Percentiles rank a stretch among this genome's conserved stretches.
Conservation (phyloP, 92 coral and sea anemone genomes). For the Paragorgia papillata region DNA sequence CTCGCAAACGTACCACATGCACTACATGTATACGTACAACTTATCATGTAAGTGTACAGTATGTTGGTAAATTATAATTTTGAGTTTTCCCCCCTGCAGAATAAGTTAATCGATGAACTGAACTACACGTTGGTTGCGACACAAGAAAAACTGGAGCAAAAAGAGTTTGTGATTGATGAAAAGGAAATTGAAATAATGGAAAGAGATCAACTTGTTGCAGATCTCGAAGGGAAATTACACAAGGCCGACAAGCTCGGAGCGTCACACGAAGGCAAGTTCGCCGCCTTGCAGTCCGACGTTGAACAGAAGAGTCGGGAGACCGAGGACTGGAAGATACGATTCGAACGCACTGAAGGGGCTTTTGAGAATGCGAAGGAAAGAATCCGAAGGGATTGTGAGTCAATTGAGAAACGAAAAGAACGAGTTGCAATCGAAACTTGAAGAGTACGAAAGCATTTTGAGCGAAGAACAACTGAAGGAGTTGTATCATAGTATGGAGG, state of each 20-base stretch:
- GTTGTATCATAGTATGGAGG: conserved; percentile 9
- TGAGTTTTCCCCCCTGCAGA: too few relatives aligned
- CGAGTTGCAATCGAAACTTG: background rate
- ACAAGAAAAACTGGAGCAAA: conserved; percentile 80
- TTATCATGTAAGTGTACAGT: too few relatives aligned
- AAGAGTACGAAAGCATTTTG: conserved; percentile 16
- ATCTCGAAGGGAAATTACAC: background rate
- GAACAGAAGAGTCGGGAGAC: conserved; percentile 5
- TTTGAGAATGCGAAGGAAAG: background rate
- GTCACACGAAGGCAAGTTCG: background rate
- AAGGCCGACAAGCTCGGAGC: background rate
- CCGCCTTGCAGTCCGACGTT: background rate
- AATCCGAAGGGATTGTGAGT: background rate
- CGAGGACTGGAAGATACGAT: background rate
- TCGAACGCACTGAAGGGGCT: background rate
- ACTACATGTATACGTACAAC: too few relatives aligned
- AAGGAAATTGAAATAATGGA: conserved; percentile 79
- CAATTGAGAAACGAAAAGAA: background rate
- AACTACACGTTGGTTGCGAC: conserved; percentile 65
- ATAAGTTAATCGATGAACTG: conserved; percentile 57
- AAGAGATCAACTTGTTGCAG: background rate
- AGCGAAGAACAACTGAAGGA: conserved; percentile 39
- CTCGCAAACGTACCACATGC: too few relatives aligned
- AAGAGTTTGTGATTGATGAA: conserved; percentile 80
- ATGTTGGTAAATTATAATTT: too few relatives aligned